phyloP scores from a whole-genome alignment of 2,113 vertebrate genomes.

The Zosterops pallidus region DNA sequence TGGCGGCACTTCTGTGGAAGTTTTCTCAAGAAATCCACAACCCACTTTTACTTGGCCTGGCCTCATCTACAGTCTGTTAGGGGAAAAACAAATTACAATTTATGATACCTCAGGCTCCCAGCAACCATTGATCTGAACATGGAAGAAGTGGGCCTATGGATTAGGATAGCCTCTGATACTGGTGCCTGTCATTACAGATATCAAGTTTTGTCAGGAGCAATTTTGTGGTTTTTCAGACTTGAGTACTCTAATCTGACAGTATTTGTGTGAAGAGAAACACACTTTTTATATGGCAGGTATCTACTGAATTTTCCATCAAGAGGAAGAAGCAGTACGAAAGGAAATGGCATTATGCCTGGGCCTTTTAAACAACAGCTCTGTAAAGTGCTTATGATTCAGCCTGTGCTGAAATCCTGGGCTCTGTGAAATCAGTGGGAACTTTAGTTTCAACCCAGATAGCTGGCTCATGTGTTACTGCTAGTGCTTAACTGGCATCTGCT shows the following conservation, averaged over 20 bases:
- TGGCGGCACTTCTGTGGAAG: not conserved
- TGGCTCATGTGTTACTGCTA: not conserved
- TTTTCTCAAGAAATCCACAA: not conserved
- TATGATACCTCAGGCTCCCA: not conserved
- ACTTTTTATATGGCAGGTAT: not conserved
- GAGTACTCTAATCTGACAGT: not conserved
- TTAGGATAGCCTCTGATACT: not conserved
- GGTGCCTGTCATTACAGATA: not conserved
- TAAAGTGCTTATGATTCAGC: slow-evolving; percentile 15
- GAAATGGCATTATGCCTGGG: not conserved
- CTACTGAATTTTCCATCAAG: not conserved
- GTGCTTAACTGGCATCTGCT: not conserved
- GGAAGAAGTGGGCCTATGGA: not conserved
- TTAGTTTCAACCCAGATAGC: not conserved
- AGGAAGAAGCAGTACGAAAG: not conserved
- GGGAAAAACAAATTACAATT: not conserved
- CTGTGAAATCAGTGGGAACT: not conserved
- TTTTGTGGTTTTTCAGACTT: not conserved
- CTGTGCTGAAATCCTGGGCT: not conserved
- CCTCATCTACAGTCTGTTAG: not conserved
- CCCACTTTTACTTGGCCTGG: not conserved
- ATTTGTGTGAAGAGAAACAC: not conserved
- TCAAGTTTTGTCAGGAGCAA: rapidly evolving
- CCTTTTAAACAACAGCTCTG: not conserved
- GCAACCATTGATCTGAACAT: not conserved